Evolutionary conservation across 2,113 vertebrate species (phyloP), one percentile per base, ranked within the genome.

Genomic region (Cryptotis parvus): DNA sequence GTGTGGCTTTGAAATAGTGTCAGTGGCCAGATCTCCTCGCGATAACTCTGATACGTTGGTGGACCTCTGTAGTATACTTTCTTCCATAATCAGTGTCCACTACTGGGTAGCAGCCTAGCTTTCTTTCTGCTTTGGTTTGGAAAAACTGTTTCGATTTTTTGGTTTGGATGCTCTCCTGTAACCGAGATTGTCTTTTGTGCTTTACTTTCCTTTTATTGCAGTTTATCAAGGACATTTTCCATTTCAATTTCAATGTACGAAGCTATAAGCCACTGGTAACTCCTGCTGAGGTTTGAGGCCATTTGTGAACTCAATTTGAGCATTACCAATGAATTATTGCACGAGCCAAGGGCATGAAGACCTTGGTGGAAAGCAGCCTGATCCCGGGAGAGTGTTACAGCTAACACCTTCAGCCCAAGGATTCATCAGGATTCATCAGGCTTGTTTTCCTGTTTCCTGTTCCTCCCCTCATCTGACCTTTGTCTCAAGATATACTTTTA

Each of bases 171-270:
- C 22, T 79, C 65, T 89, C 90, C 76, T 61, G 10, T 93, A 90
- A 89, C 31, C 49, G 6, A 92, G 66, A 78, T 65, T 65, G 26
- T 65, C 61, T 82, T 4, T 90, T n/a, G 66, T 68, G 10, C 11
- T 83, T 79, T 83, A n/a, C 35, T 65, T 37, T 15, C 52, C 65
- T 86, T 79, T 33, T 76, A 66, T 41, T 72, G 26, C 33, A 79
- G 3, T 65, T 90, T 80, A 73, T 91, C 70, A 77, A 68, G 66
- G 33, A 15, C 22, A 35, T 76, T 89, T 93, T 70, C 68, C 65
- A 73, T 94, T 91, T 92, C 12, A 5, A 26, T 88, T 94, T 84
- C 35, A 41, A 4, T 92, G 91, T 63, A 35, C 20, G 43, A 95
- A 77, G 29, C 73, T 84, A 37, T 84, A 81, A 73, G 80, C 68